Evolutionary conservation across 2,797 vertebrate species (phyloP), one percentile per base, ranked within the genome.

Genomic region (Liparis tanakae): DNA sequence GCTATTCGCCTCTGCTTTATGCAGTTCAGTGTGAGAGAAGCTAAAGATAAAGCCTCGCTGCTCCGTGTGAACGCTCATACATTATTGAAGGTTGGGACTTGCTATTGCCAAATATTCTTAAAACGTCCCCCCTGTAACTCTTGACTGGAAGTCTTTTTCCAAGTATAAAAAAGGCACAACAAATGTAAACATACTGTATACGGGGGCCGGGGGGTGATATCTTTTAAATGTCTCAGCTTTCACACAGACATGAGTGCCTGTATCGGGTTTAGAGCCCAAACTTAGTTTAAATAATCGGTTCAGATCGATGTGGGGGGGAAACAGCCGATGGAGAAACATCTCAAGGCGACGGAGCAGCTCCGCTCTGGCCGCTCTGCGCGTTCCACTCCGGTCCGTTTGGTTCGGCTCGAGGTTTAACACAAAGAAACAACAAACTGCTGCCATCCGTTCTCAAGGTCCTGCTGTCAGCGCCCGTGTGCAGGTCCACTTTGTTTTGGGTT

Each of bases 401-500:
- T 68, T 67, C 2, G 7, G 61, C 70, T 66, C 15, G n/a, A 17
- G 59, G 41, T 39, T 41, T 20, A 67, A 68, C 17, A 63, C 17
- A 67, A 39, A 18, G 48, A 60, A 30, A 30, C 25, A 73, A 76
- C 46, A 72, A 79, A 33, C 50, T 59, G 50, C 37, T 80, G 7
- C 57, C 36, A 64, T 69, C 77, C 30, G 18, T 36, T 67, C 44
- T 53, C 37, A 8, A 36, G 55, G 20, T 60, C 54, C 41, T 15
- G 22, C 60, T 74, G 64, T 80, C 50, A 61, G 34, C 72, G 74
- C 84, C 85, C 82, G 57, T 79, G 46, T 60, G 3, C 9, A 10
- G 20, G 62, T 78, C 76, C 83, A 77, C 84, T 82, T 81, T 87
- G 86, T 89, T 90, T 91, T 83, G 76, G 80, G 80, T 85, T 81